These are phyloP conservation scores for Podarcis muralis DNA, from an alignment of 2,113 vertebrate species.

Conservation along the genomic window DNA sequence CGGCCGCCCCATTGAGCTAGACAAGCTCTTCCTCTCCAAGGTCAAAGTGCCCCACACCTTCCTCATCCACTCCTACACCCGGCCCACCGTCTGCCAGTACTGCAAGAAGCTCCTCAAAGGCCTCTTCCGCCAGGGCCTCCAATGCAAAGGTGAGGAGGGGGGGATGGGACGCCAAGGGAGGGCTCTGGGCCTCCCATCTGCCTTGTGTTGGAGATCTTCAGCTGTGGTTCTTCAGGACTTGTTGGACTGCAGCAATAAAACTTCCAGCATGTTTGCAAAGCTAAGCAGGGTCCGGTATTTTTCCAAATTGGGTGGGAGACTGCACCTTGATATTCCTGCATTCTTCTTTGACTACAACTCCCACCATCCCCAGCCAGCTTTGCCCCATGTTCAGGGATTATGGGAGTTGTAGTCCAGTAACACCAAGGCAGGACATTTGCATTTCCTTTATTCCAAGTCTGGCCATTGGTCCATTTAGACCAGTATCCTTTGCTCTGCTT, in stretches of 20 bases:
- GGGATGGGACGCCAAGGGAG: background rate
- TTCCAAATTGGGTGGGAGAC: no score
- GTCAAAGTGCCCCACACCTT: slow-evolving; percentile 93
- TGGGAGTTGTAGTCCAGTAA: background rate
- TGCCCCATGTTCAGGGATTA: background rate
- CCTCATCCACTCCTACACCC: slow-evolving; percentile 88
- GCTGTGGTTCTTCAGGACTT: background rate
- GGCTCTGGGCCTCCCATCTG: no score
- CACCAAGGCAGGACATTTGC: background rate
- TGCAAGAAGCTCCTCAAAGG: slow-evolving; percentile 90
- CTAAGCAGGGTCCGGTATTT: no score
- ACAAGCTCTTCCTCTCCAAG: slow-evolving; percentile 89
- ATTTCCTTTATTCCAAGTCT: no score
- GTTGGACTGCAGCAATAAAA: background rate
- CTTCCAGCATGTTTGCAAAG: no score
- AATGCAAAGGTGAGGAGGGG: slow-evolving; percentile 85
- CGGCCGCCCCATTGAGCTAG: slow-evolving; percentile 86
- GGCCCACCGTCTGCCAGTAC: slow-evolving; percentile 90
- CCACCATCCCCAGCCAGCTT: background rate
- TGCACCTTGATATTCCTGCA: no score
- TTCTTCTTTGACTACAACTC: background rate
- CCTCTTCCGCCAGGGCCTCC: slow-evolving; percentile 88
- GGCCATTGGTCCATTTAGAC: no score
- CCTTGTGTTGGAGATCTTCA: no score
- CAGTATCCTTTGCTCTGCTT: no score